Evolutionary conservation across 1,140 invertebrate species (phyloP).

Genomic region (Ceratoteleas bidentatus): DNA sequence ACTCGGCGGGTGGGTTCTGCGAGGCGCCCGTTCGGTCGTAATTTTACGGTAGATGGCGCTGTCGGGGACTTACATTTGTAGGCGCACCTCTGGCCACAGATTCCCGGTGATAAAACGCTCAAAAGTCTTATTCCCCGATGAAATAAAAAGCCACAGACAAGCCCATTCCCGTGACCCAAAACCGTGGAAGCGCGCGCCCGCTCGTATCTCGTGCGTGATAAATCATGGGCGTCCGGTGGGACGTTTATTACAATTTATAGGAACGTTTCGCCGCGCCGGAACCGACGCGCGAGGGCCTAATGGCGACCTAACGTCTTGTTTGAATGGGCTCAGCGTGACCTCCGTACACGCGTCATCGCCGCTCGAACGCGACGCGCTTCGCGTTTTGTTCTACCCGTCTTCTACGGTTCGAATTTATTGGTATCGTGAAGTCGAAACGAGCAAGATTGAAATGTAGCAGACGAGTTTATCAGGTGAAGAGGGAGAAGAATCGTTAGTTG

Average conservation of each 20-base stretch:
- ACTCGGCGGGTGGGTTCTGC: not conserved
- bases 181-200: conserved; percentile 28
- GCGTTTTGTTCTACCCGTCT: too few species aligned
- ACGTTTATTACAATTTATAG: conserved; percentile 68
- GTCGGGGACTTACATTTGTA: conserved; percentile 16
- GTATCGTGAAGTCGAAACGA: too few species aligned
- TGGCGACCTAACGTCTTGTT: conserved; percentile 64
- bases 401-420: too few species aligned
- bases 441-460: too few species aligned
- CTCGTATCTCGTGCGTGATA: conserved; percentile 52
- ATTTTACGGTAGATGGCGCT: conserved; percentile 1
- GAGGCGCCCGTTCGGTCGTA: not conserved
- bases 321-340: conserved; percentile 62
- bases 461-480: too few species aligned
- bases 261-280: conserved; percentile 53
- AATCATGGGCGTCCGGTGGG: conserved; percentile 60
- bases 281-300: conserved; percentile 60
- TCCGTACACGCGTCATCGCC: conserved; percentile 50
- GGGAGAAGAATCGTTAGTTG: too few species aligned
- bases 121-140: conserved; percentile 45
- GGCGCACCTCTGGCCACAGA: conserved; percentile 10
- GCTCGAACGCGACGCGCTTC: too few species aligned
- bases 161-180: conserved; percentile 41
- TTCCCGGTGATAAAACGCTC: conserved; percentile 35
- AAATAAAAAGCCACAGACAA: conserved; percentile 45